These are phyloP conservation scores for Lepidocyrtoides sp. DNA, from an alignment of 2,888 invertebrate genomes.

Conservation along the genomic window DNA sequence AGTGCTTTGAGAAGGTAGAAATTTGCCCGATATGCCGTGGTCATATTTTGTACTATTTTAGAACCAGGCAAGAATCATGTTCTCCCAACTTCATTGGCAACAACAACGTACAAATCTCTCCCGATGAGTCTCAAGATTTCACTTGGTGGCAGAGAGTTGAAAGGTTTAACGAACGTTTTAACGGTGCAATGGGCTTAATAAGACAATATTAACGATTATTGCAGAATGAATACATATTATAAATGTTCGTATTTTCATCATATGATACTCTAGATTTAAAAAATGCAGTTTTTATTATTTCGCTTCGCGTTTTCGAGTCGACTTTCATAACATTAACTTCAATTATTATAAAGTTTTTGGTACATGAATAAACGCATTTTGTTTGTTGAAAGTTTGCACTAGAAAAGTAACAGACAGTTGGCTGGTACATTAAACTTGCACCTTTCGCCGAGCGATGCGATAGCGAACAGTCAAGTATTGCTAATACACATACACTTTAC, in stretches of 20 bases:
- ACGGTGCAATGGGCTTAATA: slow-evolving; percentile 57
- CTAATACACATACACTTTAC: neutral
- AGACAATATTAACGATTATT: slow-evolving; percentile 1
- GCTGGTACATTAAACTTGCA: neutral
- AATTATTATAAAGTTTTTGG: slow-evolving; percentile 61
- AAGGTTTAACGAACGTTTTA: slow-evolving; percentile 68
- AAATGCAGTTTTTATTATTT: slow-evolving; percentile 20
- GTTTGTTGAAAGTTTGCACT: slow-evolving; percentile 12
- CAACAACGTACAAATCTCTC: neutral
- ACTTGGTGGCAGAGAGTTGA: slow-evolving; percentile 58
- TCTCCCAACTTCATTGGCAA: neutral
- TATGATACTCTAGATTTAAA: too few species aligned
- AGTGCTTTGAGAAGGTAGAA: slow-evolving; percentile 93
- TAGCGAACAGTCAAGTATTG: slow-evolving; percentile 32
- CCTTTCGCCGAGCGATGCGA: slow-evolving; percentile 39
- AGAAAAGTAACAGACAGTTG: slow-evolving; percentile 25
- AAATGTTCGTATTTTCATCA: too few species aligned
- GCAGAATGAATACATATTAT: too few species aligned
- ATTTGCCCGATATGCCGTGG: slow-evolving; percentile 80
- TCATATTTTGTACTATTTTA: slow-evolving; percentile 77
- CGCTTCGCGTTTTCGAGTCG: slow-evolving; percentile 10
- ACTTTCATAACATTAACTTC: neutral
- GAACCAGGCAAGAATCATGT: slow-evolving; percentile 73
- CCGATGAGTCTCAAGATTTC: neutral
- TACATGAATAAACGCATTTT: slow-evolving; percentile 64